Percentiles rank a stretch among this genome's conserved stretches.
Conservation (phyloP, 2,888 invertebrate species). For the Ypsolopha scabrella region DNA sequence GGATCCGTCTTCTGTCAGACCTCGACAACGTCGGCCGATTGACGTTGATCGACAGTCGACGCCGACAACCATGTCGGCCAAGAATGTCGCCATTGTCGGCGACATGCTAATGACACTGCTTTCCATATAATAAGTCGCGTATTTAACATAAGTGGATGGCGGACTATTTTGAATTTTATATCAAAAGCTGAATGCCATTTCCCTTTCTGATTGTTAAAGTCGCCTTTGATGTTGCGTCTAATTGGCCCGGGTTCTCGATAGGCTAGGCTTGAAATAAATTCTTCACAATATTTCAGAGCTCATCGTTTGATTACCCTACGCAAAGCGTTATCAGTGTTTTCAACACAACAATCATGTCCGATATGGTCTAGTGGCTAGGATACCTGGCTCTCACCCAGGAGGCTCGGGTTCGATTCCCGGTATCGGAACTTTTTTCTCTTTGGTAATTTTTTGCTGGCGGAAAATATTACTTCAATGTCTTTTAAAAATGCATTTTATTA, state of each 20-base stretch:
- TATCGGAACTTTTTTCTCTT: constrained; percentile 46
- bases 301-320: too few relatives aligned
- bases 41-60: constrained; percentile 61
- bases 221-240: background rate
- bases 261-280: too few relatives aligned
- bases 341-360: constrained; percentile 28
- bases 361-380: constrained; percentile 75
- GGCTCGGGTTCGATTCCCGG: constrained; percentile 71
- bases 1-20: constrained; percentile 17
- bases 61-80: constrained; percentile 11
- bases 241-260: too few relatives aligned
- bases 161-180: constrained; percentile 26
- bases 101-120: constrained; percentile 62
- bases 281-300: too few relatives aligned
- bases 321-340: background rate
- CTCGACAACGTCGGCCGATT: constrained; percentile 33
- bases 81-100: constrained; percentile 18
- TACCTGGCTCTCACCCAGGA: constrained; percentile 73
- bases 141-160: constrained; percentile 15
- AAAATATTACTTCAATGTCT: too few relatives aligned
- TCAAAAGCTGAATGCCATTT: constrained; percentile 22
- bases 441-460: background rate
- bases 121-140: constrained; percentile 59
- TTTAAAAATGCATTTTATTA: too few relatives aligned
- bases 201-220: constrained; percentile 11